Conservation (phyloP, 1,140 invertebrate genomes). For the Doryteuthis pealeii region DNA sequence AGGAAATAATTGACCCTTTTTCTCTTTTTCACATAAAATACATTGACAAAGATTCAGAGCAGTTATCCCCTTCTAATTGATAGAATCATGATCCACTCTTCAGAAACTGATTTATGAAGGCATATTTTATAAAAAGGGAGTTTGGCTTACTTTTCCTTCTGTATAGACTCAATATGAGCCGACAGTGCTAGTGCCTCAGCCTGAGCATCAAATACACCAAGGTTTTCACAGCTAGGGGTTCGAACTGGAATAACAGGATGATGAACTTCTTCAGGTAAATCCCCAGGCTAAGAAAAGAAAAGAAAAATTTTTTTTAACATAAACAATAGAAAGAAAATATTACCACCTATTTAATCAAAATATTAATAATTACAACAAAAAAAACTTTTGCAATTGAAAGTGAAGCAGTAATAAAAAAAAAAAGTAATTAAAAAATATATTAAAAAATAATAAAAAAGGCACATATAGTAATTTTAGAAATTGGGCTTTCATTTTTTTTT, state of each 20-base stretch:
- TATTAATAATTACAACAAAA: neutral
- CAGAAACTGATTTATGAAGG: no score
- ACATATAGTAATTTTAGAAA: no score
- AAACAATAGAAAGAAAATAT: slow-evolving; percentile 1
- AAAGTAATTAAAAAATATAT: no score
- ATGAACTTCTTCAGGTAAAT: neutral
- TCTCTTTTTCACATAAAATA: no score
- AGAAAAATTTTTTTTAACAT: slow-evolving; percentile 7
- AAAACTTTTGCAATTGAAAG: neutral
- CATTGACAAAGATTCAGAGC: no score
- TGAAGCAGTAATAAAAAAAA: no score
- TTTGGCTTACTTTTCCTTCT: slow-evolving; percentile 58
- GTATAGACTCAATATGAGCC: slow-evolving; percentile 56
- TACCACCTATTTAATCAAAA: neutral
- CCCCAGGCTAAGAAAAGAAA: neutral
- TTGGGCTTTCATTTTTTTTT: no score
- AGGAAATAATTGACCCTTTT: no score
- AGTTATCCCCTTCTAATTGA: no score
- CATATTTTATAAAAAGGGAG: no score
- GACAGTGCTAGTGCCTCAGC: slow-evolving; percentile 55
- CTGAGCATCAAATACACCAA: slow-evolving; percentile 29
- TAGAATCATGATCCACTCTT: no score
- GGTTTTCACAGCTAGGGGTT: slow-evolving; percentile 14
- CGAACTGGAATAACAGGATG: slow-evolving; percentile 18
- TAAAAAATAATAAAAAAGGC: no score